Conservation (phyloP, 2,888 invertebrate genomes). For the Yponomeuta cagnagella region DNA sequence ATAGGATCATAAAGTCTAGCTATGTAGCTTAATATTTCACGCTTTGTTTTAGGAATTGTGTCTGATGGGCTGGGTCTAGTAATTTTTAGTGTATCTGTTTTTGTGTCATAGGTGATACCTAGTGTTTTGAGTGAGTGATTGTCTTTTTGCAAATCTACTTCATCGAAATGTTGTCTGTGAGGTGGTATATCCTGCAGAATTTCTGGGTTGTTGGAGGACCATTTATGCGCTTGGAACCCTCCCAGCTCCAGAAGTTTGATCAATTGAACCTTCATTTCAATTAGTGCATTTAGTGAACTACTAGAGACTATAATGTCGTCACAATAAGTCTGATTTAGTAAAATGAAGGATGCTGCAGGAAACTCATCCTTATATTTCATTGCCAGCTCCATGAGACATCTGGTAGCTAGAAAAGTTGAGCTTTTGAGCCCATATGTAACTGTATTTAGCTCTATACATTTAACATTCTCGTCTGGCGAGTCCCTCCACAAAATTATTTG, state of each 20-base stretch:
- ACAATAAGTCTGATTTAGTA: conserved; percentile 19
- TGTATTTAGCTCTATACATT: conserved; percentile 20
- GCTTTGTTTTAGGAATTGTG: conserved; percentile 6
- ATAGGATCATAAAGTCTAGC: conserved; percentile 12
- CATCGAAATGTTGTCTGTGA: background rate
- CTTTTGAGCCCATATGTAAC: conserved; percentile 22
- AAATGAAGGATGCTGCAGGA: conserved; percentile 17
- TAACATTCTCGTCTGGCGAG: conserved; percentile 16
- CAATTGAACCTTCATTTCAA: background rate
- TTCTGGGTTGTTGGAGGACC: conserved; percentile 8
- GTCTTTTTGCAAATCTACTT: conserved; percentile 1
- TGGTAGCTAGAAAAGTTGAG: conserved; percentile 19
- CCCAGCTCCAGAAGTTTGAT: background rate
- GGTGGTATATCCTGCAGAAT: conserved; percentile 4
- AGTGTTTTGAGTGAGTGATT: conserved; percentile 4
- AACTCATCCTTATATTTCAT: conserved; percentile 11
- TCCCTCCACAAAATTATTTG: conserved; percentile 23
- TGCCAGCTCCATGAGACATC: conserved; percentile 19
- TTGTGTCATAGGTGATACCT: background rate
- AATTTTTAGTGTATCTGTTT: background rate
- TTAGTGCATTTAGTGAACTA: background rate
- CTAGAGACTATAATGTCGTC: conserved; percentile 19
- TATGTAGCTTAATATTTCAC: conserved; percentile 13
- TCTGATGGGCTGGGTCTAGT: background rate
- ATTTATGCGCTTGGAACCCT: conserved; percentile 9